phyloP scores from a whole-genome alignment of 2,888 invertebrate species.

The Troilus luridus region DNA sequence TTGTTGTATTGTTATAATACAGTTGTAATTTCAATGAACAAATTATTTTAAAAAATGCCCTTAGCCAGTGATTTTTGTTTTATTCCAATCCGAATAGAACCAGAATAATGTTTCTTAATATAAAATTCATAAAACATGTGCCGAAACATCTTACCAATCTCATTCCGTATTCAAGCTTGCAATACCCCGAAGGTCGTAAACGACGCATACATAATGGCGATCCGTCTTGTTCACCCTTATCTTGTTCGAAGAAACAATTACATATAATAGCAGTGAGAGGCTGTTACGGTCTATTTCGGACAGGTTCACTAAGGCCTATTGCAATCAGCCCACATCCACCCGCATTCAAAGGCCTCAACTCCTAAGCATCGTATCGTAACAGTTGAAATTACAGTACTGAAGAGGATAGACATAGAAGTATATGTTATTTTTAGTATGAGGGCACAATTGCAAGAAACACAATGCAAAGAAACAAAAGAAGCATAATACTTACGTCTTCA shows the following conservation, averaged over 20 bases:
- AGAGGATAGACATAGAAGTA: no score
- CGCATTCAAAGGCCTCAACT: neutral
- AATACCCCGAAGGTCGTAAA: neutral
- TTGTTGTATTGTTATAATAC: no score
- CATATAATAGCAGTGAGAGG: neutral
- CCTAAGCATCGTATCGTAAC: neutral
- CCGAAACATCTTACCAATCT: neutral
- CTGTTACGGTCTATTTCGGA: conserved; percentile 47
- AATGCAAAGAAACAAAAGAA: no score
- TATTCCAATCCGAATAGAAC: neutral
- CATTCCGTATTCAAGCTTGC: neutral
- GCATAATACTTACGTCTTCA: no score
- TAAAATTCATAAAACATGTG: neutral
- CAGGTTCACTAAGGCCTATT: neutral
- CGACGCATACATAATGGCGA: neutral
- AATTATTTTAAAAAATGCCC: no score
- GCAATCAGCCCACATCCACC: conserved; percentile 5
- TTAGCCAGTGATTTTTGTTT: neutral
- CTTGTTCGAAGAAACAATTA: neutral
- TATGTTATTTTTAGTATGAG: no score
- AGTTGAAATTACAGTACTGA: no score
- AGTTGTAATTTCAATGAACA: no score
- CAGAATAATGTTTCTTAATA: neutral
- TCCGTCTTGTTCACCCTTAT: neutral
- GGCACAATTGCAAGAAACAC: no score